Evolutionary conservation across 2,113 vertebrate genomes (phyloP).

Genomic region (Pelecanoides urinatrix): DNA sequence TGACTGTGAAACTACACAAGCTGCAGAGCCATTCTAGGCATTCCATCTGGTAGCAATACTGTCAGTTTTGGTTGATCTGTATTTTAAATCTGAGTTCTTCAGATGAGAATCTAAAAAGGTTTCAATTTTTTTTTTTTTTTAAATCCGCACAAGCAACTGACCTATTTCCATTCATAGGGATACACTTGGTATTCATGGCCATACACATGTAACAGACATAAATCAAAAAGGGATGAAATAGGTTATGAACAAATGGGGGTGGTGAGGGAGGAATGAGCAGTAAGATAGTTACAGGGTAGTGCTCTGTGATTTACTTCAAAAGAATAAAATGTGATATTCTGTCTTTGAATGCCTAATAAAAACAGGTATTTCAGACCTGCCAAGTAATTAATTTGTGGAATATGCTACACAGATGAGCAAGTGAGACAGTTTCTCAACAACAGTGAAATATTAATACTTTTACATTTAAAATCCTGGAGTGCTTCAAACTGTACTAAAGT

Average conservation of each 20-base stretch:
- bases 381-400: conserved; percentile 64
- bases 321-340: conserved; percentile 56
- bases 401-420: conserved; percentile 13
- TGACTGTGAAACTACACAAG: conserved; percentile 1
- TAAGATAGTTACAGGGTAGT: not conserved
- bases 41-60: not conserved
- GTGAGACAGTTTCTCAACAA: conserved; percentile 4
- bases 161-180: conserved; percentile 58
- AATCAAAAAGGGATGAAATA: conserved; percentile 59
- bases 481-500: conserved; percentile 16
- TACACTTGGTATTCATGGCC: conserved; percentile 56
- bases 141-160: conserved; percentile 55
- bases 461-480: conserved; percentile 38
- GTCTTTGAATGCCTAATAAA: conserved; percentile 65
- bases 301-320: conserved; percentile 60
- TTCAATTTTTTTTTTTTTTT: not conserved
- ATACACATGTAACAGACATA: conserved; percentile 29
- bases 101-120: conserved; percentile 16
- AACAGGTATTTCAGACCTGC: conserved; percentile 42
- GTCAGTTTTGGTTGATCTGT: conserved; percentile 33
- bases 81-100: conserved; percentile 45
- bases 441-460: conserved; percentile 48
- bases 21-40: conserved; percentile 22
- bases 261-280: not conserved
- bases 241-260: conserved; percentile 43